These are phyloP conservation scores for Natator depressus DNA, from an alignment of 2,113 vertebrate genomes.

Conservation along the genomic window DNA sequence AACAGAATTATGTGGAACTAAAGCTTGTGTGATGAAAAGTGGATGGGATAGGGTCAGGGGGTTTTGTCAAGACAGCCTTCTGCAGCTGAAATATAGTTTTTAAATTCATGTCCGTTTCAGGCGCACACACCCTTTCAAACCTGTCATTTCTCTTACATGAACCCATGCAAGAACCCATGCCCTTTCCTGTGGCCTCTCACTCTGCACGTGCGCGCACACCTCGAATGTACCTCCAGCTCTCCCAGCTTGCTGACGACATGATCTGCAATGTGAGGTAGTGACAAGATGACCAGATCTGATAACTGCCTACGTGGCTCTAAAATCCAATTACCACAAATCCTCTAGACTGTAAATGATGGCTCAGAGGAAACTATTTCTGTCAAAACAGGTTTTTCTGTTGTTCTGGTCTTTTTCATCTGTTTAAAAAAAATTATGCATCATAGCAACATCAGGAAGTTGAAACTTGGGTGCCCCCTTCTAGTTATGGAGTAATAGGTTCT, in stretches of 20 bases:
- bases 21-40: neutral
- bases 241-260: neutral
- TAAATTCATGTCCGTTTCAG: neutral
- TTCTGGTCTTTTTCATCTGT: neutral
- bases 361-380: constrained; percentile 9
- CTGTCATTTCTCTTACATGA: neutral
- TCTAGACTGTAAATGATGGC: neutral
- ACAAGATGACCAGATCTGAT: neutral
- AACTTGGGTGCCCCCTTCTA: neutral
- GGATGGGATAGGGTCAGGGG: neutral
- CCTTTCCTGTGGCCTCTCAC: neutral
- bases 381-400: constrained; percentile 29
- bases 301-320: constrained; percentile 37
- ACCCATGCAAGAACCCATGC: neutral
- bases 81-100: neutral
- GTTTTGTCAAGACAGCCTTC: neutral
- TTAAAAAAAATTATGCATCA: constrained; percentile 4
- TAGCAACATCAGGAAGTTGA: constrained; percentile 8
- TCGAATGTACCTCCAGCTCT: neutral
- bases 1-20: neutral
- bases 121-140: neutral
- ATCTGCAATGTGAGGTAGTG: neutral
- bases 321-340: neutral
- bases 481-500: constrained; percentile 8
- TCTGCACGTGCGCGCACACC: neutral